A percentile compares a stretch with the other conserved stretches of the same genome.
phyloP scores from a whole-genome alignment of 2,888 invertebrate genomes.

The Drosophila mettleri region DNA sequence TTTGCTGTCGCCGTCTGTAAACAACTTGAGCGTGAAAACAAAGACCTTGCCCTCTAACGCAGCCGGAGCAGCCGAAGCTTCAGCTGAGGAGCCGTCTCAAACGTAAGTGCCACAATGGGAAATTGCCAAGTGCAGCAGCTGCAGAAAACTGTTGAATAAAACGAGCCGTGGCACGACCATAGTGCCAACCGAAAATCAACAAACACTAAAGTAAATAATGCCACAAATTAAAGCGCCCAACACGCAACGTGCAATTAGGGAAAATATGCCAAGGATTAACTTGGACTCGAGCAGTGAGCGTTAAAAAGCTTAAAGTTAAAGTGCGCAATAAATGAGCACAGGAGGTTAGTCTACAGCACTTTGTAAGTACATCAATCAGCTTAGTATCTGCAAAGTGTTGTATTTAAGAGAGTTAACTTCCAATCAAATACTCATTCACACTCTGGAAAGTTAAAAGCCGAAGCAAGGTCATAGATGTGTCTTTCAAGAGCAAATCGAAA shows the following conservation, averaged over 20 bases:
- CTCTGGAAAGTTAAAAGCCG: neutral
- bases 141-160: slow-evolving; percentile 53
- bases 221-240: slow-evolving; percentile 27
- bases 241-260: neutral
- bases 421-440: neutral
- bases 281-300: slow-evolving; percentile 19
- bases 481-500: neutral
- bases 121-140: slow-evolving; percentile 30
- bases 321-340: too few relatives aligned
- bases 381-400: neutral
- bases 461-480: neutral
- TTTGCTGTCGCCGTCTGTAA: slow-evolving; percentile 28
- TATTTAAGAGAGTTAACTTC: neutral
- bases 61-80: neutral
- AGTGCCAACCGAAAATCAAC: slow-evolving; percentile 42
- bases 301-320: neutral
- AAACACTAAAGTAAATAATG: slow-evolving; percentile 21
- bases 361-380: neutral
- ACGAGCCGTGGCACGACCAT: slow-evolving; percentile 18
- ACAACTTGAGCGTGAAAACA: slow-evolving; percentile 53
- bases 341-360: too few relatives aligned
- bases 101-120: slow-evolving; percentile 42
- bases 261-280: slow-evolving; percentile 22
- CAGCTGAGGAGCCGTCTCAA: slow-evolving; percentile 17
- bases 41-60: slow-evolving; percentile 47